Base-by-base conservation (phyloP, 2,888 invertebrate species). In the Acronicta alni region DNA sequence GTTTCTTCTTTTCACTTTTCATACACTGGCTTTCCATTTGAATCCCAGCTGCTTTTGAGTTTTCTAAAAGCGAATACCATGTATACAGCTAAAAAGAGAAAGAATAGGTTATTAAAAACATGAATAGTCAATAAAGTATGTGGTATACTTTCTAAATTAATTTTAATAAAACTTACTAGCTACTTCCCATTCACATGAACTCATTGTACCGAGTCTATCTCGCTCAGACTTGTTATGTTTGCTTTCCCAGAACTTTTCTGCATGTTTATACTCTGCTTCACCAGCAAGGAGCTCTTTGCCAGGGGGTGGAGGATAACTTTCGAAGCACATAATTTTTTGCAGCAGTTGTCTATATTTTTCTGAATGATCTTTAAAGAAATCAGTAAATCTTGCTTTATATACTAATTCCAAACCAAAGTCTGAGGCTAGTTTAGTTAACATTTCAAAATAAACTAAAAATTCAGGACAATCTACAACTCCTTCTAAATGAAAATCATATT, bases 391-490 rank as follows among this genome's bases (percentile, higher is more conserved):
- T 73, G 96, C 96, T 77, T 96, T 96, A 49, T 94, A 94, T 0
- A 96, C 94, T 69, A 97, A 89, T 81, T 97, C 96, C 38, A 97
- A 89, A 0, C 97, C 97, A 92, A 95, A 97, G 81, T 96, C 96
- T 39, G 95, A 93, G 12, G 97, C 97, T 53, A 97, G 87, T 81
- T 96, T 97, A 41, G 96, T 95, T 55, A 99, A 94, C 5, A 97
- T 95, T 16, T 98, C 98, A 89, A 99, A 98, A 90, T 99, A 97
- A 15, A 99, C 99, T 59, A 99, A 95, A 94, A 99, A 99, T 89
- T 99, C 99, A 1, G 99, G 99, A 88, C 99, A 99, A 88, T 99
- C 97, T 0, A 99, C 99, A 8, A 99, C 99, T 37, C 98, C 99
- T 84, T 99, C 98, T 74, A 99, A 94, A 82, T 97, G 97, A 88